phyloP scores from a whole-genome alignment of 2,888 invertebrate genomes.

The Nasonovia ribisnigri region DNA sequence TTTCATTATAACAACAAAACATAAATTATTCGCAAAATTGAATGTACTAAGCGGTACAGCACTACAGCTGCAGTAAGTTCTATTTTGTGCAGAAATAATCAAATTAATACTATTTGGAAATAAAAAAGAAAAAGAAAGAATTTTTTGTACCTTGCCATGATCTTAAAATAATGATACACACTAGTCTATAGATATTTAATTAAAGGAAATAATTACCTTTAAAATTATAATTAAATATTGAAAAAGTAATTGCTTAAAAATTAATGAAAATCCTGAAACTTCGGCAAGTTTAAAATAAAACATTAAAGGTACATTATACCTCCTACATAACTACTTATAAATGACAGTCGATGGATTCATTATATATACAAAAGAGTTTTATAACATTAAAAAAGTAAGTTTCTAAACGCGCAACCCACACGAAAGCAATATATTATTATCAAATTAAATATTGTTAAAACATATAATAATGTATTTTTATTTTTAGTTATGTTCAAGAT shows the following conservation, averaged over 20 bases:
- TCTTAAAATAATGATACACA: neutral
- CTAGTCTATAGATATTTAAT: neutral
- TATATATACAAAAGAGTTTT: neutral
- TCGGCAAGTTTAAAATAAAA: neutral
- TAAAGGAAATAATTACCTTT: neutral
- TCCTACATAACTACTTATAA: neutral
- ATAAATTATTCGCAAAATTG: neutral
- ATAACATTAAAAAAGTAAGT: neutral
- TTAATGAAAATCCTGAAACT: neutral
- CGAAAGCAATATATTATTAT: neutral
- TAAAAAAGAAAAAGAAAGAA: neutral
- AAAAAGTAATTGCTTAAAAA: neutral
- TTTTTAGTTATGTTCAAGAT: neutral
- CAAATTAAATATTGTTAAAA: neutral
- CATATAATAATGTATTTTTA: neutral
- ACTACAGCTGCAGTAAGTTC: neutral
- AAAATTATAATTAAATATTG: neutral
- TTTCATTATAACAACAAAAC: neutral
- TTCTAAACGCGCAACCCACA: neutral
- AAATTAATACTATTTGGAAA: neutral
- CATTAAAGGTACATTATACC: neutral
- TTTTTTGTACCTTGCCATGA: neutral
- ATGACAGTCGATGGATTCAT: neutral
- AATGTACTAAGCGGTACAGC: neutral
- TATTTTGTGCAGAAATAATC: neutral